Evolutionary conservation across 2,888 invertebrate genomes (phyloP), one percentile per base, ranked within the genome.

Genomic region (Calameuta filiformis): DNA sequence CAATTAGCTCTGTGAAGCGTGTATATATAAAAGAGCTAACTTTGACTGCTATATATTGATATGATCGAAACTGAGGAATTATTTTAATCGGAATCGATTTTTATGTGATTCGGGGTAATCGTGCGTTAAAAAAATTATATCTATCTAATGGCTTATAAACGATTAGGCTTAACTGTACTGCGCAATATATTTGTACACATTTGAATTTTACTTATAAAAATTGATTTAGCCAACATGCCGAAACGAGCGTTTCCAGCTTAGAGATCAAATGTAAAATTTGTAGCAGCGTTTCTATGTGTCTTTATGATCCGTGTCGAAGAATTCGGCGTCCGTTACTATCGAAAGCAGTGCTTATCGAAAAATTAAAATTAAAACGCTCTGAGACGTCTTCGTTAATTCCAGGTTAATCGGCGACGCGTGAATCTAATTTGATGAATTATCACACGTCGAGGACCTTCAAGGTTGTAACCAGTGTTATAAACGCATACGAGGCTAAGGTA

Each of bases 401-500:
- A 34, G 15, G 71, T 71, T 71, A 31, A 71, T 71, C 71, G 31
- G 4, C 31, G 71, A 34, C 56, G 73, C 79, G 73, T 75, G 78
- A 76, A 76, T 75, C 73, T 71, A 76, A 80, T 84, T 80, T 79
- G 78, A 81, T 76, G 75, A 82, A 81, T 85, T 83, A 84, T 85
- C 82, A 81, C 79, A 79, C 76, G 68, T 56, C 23, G 56, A 23
- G 68, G 81, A 80, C 75, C 80, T 79, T 69, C 83, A 87, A 86
- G 86, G 85, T 79, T 81, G 71, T 23, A 56, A 15, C 76, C 75
- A 81, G 77, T 79, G 80, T 76, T 78, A 80, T 83, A 86, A 84
- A 86, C 83, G 85, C 83, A 79, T 80, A 76, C 87, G 85, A 88
- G 87, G 86, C 84, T 85, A 82, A 85, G 83, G 87, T 87, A 86